phyloP scores from a whole-genome alignment of 2,888 invertebrate genomes.

The Rhagonycha fulva region DNA sequence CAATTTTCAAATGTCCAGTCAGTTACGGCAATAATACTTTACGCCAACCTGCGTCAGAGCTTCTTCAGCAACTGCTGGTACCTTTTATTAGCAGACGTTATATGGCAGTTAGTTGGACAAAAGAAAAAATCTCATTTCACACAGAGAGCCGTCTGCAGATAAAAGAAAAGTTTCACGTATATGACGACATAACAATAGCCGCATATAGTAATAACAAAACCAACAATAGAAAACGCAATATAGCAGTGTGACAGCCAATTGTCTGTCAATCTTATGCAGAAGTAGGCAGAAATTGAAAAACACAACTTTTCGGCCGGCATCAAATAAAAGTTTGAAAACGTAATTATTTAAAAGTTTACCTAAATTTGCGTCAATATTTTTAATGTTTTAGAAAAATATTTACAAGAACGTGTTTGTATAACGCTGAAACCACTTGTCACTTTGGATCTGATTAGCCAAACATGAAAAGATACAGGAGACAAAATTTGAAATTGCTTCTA shows the following conservation, averaged over 20 bases:
- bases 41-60: slow-evolving; percentile 43
- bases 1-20: slow-evolving; percentile 26
- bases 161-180: slow-evolving; percentile 52
- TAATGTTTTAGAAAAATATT: not conserved
- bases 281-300: slow-evolving; percentile 44
- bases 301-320: not conserved
- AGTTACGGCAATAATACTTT: slow-evolving; percentile 41
- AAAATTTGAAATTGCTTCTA: not conserved
- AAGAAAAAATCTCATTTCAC: slow-evolving; percentile 52
- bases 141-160: slow-evolving; percentile 48
- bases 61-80: slow-evolving; percentile 39
- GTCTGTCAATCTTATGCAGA: slow-evolving; percentile 44
- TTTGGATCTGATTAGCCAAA: not conserved
- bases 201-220: slow-evolving; percentile 46
- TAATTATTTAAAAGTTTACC: not conserved
- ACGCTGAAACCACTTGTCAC: not conserved
- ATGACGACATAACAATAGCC: slow-evolving; percentile 50
- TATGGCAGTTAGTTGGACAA: slow-evolving; percentile 51
- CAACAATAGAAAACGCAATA: slow-evolving; percentile 51
- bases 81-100: slow-evolving; percentile 51
- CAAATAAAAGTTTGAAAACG: not conserved
- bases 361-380: not conserved
- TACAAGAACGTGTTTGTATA: not conserved
- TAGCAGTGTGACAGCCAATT: slow-evolving; percentile 49
- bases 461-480: not conserved